Base-by-base conservation (phyloP, 2,888 invertebrate species). In the Synergus japonicus region DNA sequence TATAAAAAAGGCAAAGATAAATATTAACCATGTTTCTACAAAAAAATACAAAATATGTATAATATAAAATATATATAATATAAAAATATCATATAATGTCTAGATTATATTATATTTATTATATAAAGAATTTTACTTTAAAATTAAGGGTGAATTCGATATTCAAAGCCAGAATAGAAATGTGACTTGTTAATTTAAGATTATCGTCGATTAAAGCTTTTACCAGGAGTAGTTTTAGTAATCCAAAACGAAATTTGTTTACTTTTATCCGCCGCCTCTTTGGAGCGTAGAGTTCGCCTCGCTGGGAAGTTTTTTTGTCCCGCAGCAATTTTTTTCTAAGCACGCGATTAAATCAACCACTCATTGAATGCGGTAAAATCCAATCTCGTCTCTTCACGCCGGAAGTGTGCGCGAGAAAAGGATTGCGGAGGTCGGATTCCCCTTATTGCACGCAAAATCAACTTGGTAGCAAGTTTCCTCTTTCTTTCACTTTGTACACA, bases 371-470 rank as follows among this genome's bases (percentile, higher is more conserved):
- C 49, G 37, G 69, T 49, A 69, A 69, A 69, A 69, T 69, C 69
- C 49, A 69, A 69, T 69, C 69, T 69, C 44, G 49, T 49, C 49
- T 37, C 49, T 49, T 29, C 49, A 49, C 73, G 37, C 73, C 73
- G 49, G 54, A 73, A 73, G 54, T 54, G 37, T 29, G n/a, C 54
- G 73, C n/a, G 73, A 73, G 37, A 41, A 54, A 73, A 54, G 73
- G 10, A 73, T 54, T 73, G 37, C n/a, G 22, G 8, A 73, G 73
- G 37, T 73, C 37, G 54, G n/a, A 73, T 49, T 69, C 37, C 29
- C 69, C 69, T 69, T 69, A 69, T 49, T 69, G 69, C 69, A 69
- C n/a, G 49, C 49, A 4, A 49, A 73, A 73, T 73, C 69, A 73
- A 73, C 69, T 73, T 49, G 8, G 37, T 41, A 54, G 37, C 54